Evolutionary conservation across 2,113 vertebrate genomes (phyloP).

Genomic region (Cettia cetti): DNA sequence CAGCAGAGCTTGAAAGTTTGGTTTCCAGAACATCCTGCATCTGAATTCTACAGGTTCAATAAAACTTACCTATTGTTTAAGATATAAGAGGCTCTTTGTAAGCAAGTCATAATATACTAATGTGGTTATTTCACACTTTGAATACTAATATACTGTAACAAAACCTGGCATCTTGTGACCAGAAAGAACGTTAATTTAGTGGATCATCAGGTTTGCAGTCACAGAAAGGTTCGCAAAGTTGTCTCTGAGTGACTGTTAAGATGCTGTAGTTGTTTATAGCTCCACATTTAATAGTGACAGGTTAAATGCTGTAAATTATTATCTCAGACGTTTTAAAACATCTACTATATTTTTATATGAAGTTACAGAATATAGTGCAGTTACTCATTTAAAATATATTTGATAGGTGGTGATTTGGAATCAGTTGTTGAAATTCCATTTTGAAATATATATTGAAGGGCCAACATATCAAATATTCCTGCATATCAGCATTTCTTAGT

Average conservation of each 20-base stretch:
- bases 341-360: not conserved
- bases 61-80: not conserved
- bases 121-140: not conserved
- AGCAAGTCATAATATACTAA: not conserved
- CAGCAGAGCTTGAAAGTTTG: not conserved
- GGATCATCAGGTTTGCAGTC: not conserved
- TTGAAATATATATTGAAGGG: not conserved
- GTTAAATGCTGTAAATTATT: not conserved
- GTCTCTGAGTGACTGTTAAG: not conserved
- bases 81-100: not conserved
- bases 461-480: not conserved
- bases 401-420: not conserved
- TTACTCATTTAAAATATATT: not conserved
- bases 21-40: not conserved
- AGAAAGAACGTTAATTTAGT: not conserved
- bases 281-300: not conserved
- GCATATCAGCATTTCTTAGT: not conserved
- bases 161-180: not conserved
- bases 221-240: not conserved
- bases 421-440: not conserved
- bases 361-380: not conserved
- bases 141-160: not conserved
- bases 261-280: not conserved
- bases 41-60: not conserved
- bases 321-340: not conserved